phyloP scores from a whole-genome alignment of 2,888 invertebrate genomes.

The Epinotia nisella region DNA sequence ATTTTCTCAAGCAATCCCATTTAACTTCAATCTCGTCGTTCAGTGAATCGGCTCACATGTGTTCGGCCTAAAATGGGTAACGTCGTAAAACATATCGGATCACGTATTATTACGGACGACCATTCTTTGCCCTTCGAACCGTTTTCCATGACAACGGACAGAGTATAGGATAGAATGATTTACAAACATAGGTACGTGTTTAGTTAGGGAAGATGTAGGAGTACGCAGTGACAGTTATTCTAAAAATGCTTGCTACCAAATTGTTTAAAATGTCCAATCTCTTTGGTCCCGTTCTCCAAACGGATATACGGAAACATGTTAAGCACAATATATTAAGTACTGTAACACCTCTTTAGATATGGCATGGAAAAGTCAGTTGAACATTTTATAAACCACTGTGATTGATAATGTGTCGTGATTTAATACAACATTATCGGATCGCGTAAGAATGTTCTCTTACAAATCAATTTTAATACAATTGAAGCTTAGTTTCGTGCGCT shows the following conservation, averaged over 20 bases:
- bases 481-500: too few relatives aligned
- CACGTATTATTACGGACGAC: conserved; percentile 34
- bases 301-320: neutral
- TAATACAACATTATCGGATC: neutral
- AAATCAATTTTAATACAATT: neutral
- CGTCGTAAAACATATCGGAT: conserved; percentile 37
- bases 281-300: neutral
- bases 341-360: too few relatives aligned
- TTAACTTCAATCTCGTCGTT: conserved; percentile 5
- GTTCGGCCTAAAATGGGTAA: conserved; percentile 25
- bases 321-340: neutral
- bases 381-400: neutral
- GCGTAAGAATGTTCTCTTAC: neutral
- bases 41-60: conserved; percentile 26
- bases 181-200: neutral
- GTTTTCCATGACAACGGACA: neutral
- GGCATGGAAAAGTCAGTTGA: too few relatives aligned
- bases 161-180: neutral
- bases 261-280: neutral
- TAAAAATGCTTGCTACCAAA: neutral
- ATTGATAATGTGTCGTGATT: neutral
- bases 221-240: neutral
- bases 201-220: neutral
- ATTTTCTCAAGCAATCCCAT: conserved; percentile 1
- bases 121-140: conserved; percentile 12